These are phyloP conservation scores for Oscheius sp. DNA, from an alignment of 2,888 invertebrate genomes.

Conservation along the genomic window DNA sequence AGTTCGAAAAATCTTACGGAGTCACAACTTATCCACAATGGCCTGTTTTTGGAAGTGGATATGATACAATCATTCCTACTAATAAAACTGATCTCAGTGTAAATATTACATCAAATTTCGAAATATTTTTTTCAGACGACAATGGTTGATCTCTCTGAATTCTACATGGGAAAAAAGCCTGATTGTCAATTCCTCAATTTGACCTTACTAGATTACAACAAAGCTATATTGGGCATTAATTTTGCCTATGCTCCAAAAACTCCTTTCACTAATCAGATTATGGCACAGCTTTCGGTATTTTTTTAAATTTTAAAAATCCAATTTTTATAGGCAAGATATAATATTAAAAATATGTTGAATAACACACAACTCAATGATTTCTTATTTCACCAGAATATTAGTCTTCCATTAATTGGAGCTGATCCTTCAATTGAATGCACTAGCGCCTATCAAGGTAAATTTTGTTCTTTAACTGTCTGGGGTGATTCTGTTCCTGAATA, in stretches of 20 bases:
- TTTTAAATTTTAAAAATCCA: background rate
- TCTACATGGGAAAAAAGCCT: conserved; percentile 24
- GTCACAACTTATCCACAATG: conserved; percentile 44
- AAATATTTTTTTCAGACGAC: conserved; percentile 30
- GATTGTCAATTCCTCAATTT: conserved; percentile 50
- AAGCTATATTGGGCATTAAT: conserved; percentile 34
- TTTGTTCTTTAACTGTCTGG: background rate
- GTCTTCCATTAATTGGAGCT: background rate
- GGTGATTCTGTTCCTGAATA: no score
- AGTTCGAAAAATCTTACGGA: conserved; percentile 49
- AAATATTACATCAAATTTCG: background rate
- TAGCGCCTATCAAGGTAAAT: background rate
- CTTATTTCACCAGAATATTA: background rate
- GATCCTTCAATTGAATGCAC: background rate
- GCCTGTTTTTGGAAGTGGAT: conserved; percentile 53
- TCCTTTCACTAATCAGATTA: conserved; percentile 40
- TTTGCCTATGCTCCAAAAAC: conserved; percentile 58
- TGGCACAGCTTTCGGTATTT: conserved; percentile 33
- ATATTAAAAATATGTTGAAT: background rate
- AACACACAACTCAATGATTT: background rate
- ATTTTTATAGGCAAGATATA: conserved; percentile 26
- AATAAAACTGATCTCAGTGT: conserved; percentile 8
- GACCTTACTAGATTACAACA: background rate
- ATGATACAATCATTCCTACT: conserved; percentile 53
- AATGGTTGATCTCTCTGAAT: conserved; percentile 44